Conservation (phyloP, 2,797 vertebrate genomes). For the Telmatherina bonti region DNA sequence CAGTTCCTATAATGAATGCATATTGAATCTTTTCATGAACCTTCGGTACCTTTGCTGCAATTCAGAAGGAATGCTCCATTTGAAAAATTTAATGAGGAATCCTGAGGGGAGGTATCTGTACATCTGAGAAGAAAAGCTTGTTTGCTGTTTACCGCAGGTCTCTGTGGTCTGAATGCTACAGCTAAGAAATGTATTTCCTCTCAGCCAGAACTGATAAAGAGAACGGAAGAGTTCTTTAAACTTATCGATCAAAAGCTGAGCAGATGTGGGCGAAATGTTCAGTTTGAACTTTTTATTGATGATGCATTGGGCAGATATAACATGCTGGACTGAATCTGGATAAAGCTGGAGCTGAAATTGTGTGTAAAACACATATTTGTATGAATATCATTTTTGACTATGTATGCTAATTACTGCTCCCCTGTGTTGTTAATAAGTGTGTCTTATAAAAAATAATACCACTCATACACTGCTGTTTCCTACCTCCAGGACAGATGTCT, state of each 20-base stretch:
- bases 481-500: slow-evolving; percentile 98
- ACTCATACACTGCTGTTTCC: not conserved
- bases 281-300: not conserved
- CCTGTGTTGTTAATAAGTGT: too few relatives aligned
- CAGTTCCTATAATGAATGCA: slow-evolving; percentile 12
- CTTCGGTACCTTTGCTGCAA: slow-evolving; percentile 9
- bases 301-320: not conserved
- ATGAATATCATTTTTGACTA: not conserved
- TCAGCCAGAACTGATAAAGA: slow-evolving; percentile 32
- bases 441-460: not conserved
- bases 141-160: slow-evolving; percentile 36
- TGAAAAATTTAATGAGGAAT: slow-evolving; percentile 22
- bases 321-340: not conserved
- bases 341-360: not conserved
- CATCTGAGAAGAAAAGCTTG: slow-evolving; percentile 7
- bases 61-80: slow-evolving; percentile 6
- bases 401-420: not conserved
- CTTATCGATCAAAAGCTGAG: slow-evolving; percentile 21
- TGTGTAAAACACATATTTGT: not conserved
- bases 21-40: slow-evolving; percentile 19
- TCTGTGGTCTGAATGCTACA: slow-evolving; percentile 26
- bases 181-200: slow-evolving; percentile 13
- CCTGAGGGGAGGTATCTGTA: not conserved
- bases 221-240: slow-evolving; percentile 25
- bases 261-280: not conserved